Conservation (phyloP, 1,140 invertebrate genomes). For the Aleiodes sp. region DNA sequence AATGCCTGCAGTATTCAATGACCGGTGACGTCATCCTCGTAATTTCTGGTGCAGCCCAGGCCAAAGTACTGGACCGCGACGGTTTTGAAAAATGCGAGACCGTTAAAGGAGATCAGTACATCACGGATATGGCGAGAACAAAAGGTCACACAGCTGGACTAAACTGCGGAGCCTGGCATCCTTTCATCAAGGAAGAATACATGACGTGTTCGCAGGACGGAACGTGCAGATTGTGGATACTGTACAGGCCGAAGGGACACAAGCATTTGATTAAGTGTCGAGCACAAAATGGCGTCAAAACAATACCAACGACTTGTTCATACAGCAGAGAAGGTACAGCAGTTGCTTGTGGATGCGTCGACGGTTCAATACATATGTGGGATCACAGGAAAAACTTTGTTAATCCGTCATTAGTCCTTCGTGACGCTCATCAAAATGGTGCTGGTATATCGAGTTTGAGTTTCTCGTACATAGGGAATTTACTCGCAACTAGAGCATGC, state of each 20-base stretch:
- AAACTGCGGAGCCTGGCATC: conserved; percentile 94
- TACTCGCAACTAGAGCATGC: conserved; percentile 83
- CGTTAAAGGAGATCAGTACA: conserved; percentile 96
- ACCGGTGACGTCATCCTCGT: conserved; percentile 96
- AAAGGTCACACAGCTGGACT: conserved; percentile 96
- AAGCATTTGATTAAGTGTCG: conserved; percentile 84
- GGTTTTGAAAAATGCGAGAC: conserved; percentile 96
- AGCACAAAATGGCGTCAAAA: conserved; percentile 87
- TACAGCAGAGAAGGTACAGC: conserved; percentile 90
- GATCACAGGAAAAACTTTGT: conserved; percentile 88
- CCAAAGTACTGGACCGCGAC: conserved; percentile 95
- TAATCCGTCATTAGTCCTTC: conserved; percentile 80
- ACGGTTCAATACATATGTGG: conserved; percentile 98
- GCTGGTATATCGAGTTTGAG: conserved; percentile 84
- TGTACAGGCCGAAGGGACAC: background rate
- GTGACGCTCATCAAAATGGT: conserved; percentile 84
- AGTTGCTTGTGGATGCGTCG: conserved; percentile 90
- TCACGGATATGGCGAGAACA: conserved; percentile 92
- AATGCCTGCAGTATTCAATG: conserved; percentile 87
- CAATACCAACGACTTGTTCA: conserved; percentile 84
- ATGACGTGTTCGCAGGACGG: conserved; percentile 85
- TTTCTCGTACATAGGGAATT: conserved; percentile 89
- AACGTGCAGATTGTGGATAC: background rate
- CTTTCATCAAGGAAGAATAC: conserved; percentile 90
- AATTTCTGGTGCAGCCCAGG: conserved; percentile 89